Conservation (phyloP, 2,113 vertebrate species). For the Rhabdomys dilectus region DNA sequence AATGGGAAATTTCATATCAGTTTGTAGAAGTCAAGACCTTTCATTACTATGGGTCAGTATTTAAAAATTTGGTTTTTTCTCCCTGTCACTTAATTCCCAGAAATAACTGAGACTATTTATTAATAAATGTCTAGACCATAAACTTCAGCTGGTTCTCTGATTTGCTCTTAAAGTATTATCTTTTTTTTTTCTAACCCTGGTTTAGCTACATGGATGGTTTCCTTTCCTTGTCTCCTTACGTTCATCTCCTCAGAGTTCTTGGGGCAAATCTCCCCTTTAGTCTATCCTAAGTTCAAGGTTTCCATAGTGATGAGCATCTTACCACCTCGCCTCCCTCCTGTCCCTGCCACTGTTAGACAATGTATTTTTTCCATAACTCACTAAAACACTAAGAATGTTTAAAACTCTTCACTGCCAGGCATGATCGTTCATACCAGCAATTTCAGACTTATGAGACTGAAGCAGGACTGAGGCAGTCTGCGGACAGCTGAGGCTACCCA, state of each 20-base stretch:
- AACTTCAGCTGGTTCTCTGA: too few species aligned
- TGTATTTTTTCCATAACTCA: not conserved
- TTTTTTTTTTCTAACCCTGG: too few species aligned
- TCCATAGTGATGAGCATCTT: not conserved
- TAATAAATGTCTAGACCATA: too few species aligned
- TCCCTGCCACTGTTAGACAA: not conserved
- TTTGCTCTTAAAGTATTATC: too few species aligned
- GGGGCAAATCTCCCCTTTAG: too few species aligned
- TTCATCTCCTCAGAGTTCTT: too few species aligned
- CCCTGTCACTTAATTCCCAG: not conserved
- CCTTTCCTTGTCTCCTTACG: too few species aligned
- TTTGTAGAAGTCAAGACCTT: constrained; percentile 18
- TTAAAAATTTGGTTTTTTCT: too few species aligned
- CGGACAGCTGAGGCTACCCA: not conserved
- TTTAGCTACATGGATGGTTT: too few species aligned
- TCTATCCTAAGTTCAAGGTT: not conserved
- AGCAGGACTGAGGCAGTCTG: not conserved
- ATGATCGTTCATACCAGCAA: not conserved
- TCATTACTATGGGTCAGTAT: not conserved
- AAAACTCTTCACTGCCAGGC: not conserved
- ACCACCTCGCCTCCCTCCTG: not conserved
- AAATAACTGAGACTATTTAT: not conserved
- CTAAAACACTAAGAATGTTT: not conserved
- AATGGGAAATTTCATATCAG: constrained; percentile 1
- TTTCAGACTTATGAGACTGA: not conserved